Base-by-base conservation (phyloP, 2,797 vertebrate species). In the Natrix natrix region DNA sequence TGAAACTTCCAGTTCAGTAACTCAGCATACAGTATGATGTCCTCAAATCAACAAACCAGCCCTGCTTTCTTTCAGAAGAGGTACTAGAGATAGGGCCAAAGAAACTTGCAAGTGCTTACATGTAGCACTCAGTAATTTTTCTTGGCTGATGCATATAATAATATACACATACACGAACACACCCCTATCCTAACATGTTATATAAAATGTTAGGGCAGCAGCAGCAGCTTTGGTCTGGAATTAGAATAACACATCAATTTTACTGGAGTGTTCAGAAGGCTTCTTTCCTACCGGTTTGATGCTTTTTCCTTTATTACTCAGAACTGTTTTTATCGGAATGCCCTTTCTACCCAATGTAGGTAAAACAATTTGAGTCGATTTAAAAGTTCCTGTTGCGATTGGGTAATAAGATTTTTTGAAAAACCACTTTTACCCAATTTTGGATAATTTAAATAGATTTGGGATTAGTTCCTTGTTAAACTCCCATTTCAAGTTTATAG, bases 31-130 rank as follows among this genome's bases (percentile, higher is more conserved):
- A 83, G 74, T 48, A 24, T 12, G 74, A 83, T 83, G 74, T 83
- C 74, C 22, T 43, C n/a, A 90, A 16, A 57, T 56, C 74, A 86
- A 86, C 37, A 91, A 91, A 26, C 26, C 69, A n/a, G 28, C 20
- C 86, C 20, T 88, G 56, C 57, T 74, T 48, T 78, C 69, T 86
- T 56, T 22, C 55, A 83, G 52, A 91, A 54, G 43, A 24, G 8
- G 24, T 5, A 91, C 17, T 3, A 91, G 55, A 93, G 83, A 11
- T 43, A 93, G 2, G 86, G 89, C 89, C 63, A 28, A 4, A 6
- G 14, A 87, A 11, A 14, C 52, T 22, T 61, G 43, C 93, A 93
- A 91, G 93, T 93, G 26, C 69, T 57, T 63, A 91, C 93, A 91
- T 48, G 93, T 61, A 90, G 60, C 52, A 59, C 22, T 66, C 52